phyloP scores from a whole-genome alignment of 2,888 invertebrate species.

The Microdon myrmicae region DNA sequence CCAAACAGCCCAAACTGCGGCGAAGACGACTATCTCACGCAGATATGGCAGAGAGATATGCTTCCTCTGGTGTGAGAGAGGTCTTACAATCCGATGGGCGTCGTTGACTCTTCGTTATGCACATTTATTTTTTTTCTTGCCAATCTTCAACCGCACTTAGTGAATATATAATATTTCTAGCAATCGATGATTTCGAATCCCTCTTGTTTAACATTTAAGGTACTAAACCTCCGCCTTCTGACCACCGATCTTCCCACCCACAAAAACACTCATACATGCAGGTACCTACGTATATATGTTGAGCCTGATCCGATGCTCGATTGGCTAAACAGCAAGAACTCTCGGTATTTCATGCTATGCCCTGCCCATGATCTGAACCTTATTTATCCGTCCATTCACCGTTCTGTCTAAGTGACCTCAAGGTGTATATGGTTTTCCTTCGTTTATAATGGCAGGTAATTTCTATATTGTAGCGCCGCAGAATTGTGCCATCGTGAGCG shows the following conservation, averaged over 20 bases:
- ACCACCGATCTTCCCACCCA: no score
- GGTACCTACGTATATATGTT: constrained; percentile 29
- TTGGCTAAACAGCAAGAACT: constrained; percentile 27
- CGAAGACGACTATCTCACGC: constrained; percentile 23
- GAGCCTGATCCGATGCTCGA: constrained; percentile 11
- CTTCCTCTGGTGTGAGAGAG: constrained; percentile 43
- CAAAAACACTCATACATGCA: no score
- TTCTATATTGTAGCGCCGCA: constrained; percentile 46
- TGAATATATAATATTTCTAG: constrained; percentile 50
- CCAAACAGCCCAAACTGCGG: constrained; percentile 10
- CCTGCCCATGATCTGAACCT: constrained; percentile 48
- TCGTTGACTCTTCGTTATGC: constrained; percentile 50
- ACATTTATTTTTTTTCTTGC: constrained; percentile 44
- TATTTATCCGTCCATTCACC: constrained; percentile 51
- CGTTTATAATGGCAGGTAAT: constrained; percentile 49
- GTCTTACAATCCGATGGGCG: constrained; percentile 46
- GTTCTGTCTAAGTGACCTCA: constrained; percentile 47
- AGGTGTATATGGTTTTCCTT: constrained; percentile 49
- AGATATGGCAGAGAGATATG: no score
- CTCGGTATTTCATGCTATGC: constrained; percentile 21
- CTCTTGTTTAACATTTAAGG: constrained; percentile 32
- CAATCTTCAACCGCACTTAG: no score
- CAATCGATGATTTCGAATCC: constrained; percentile 50
- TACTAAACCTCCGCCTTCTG: constrained; percentile 32
- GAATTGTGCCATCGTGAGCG: constrained; percentile 41